These are phyloP conservation scores for Omphaloscelis lunosa DNA, from an alignment of 2,888 invertebrate species.

Conservation along the genomic window DNA sequence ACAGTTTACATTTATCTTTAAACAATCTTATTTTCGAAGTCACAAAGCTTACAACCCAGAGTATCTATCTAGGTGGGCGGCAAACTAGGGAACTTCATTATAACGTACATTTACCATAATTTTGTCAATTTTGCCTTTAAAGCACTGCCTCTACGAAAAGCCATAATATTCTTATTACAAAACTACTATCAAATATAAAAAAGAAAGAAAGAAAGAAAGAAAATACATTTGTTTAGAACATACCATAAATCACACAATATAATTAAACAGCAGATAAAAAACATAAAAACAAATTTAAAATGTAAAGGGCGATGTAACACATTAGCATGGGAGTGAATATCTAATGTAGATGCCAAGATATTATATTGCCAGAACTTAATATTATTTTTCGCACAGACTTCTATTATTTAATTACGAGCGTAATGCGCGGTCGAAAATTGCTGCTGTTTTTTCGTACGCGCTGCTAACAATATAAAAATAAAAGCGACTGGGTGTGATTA, in stretches of 20 bases:
- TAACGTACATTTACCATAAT: neutral
- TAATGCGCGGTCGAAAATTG: constrained; percentile 35
- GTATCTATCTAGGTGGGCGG: neutral
- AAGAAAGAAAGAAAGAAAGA: no score
- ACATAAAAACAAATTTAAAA: no score
- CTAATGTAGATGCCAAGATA: constrained; percentile 8
- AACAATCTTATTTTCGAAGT: constrained; percentile 4
- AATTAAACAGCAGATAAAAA: no score
- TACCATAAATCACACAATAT: no score
- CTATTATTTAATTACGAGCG: constrained; percentile 42
- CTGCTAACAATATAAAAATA: constrained; percentile 32
- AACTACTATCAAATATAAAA: constrained; percentile 11
- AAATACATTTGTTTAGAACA: no score
- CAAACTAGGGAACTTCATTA: neutral
- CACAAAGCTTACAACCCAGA: neutral
- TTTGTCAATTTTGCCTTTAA: neutral
- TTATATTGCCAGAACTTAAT: constrained; percentile 35
- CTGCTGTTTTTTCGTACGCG: constrained; percentile 29
- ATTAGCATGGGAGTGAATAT: no score
- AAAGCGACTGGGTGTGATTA: neutral
- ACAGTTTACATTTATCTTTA: neutral
- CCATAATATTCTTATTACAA: neutral
- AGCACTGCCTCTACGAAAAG: neutral
- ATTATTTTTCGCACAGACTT: constrained; percentile 20
- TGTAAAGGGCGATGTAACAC: no score